Evolutionary conservation across 1,140 invertebrate species (phyloP).

Genomic region (Calosoma granatense): DNA sequence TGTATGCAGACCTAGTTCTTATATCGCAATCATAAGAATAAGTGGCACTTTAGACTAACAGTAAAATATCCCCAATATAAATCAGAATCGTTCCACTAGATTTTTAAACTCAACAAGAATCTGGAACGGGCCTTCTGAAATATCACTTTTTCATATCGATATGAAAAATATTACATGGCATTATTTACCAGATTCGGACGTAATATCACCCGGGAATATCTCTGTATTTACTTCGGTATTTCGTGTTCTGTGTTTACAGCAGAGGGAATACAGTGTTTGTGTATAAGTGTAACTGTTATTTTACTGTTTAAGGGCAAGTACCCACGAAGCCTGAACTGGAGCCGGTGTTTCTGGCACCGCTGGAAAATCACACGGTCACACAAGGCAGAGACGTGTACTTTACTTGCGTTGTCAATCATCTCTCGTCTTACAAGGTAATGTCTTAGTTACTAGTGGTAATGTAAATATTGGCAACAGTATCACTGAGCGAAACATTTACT

Average conservation of each 20-base stretch:
- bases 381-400: constrained; percentile 78
- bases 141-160: not conserved
- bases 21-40: not conserved
- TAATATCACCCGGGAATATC: too few relatives aligned
- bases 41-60: not conserved
- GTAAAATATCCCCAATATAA: not conserved
- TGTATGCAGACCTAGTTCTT: not conserved
- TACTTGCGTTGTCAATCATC: constrained; percentile 80
- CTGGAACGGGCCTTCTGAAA: not conserved
- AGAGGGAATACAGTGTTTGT: too few relatives aligned
- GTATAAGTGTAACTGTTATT: too few relatives aligned
- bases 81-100: not conserved
- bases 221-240: not conserved
- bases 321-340: constrained; percentile 39
- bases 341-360: constrained; percentile 71
- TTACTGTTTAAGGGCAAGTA: constrained; percentile 31
- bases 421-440: constrained; percentile 71
- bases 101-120: not conserved
- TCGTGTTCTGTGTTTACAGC: too few relatives aligned
- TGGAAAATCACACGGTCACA: constrained; percentile 79
- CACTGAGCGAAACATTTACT: too few relatives aligned
- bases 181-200: not conserved
- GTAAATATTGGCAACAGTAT: too few relatives aligned
- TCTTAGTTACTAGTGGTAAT: too few relatives aligned
- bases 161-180: not conserved